Base-by-base conservation (phyloP, 2,888 invertebrate genomes). In the Chymomyza fuscimana region DNA sequence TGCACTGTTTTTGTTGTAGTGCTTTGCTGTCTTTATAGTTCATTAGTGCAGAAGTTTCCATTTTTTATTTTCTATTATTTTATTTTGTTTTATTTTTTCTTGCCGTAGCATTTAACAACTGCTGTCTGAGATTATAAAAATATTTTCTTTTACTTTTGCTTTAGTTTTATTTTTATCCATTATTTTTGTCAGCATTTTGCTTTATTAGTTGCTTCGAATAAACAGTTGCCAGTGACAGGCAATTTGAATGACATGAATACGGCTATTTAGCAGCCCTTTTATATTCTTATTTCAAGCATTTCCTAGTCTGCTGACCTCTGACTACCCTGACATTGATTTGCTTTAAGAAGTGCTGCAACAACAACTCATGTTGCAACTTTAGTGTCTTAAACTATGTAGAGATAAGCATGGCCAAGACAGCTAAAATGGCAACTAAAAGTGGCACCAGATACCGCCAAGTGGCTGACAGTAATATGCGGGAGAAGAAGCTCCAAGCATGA, bases 301-400 rank as follows among this genome's bases (percentile, higher is more conserved):
- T 10, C 1, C 40, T 12, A 32, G 40, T 12, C 12, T 12, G 40
- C 40, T 46, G 40, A 69, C 70, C 51, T 77, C 65, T 68, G 12
- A 51, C 16, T 22, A 51, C 60, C 40, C 73, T 63, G 72, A 67
- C 87, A 82, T 86, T 82, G 74, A 75, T 70, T 82, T 71, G 22
- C 50, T 50, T 22, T 46, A 46, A 46, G 12, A 10, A 0, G 40
- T 12, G 10, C 0, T 40, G 74, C 71, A 62, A 25, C 62, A 62
- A 50, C 46, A 9, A 9, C 62, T 61, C 46, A 22, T 40, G 40
- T 10, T 70, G 61, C 70, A 65, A 63, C 73, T 73, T 87, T 85
- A 85, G 88, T 88, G 88, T 87, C 85, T 88, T 88, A 87, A 85
- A 87, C 77, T 82, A 86, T 71, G 73, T 69, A 80, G 76, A 32